Base-by-base conservation (phyloP, 1,140 invertebrate genomes). In the Eciton burchellii region DNA sequence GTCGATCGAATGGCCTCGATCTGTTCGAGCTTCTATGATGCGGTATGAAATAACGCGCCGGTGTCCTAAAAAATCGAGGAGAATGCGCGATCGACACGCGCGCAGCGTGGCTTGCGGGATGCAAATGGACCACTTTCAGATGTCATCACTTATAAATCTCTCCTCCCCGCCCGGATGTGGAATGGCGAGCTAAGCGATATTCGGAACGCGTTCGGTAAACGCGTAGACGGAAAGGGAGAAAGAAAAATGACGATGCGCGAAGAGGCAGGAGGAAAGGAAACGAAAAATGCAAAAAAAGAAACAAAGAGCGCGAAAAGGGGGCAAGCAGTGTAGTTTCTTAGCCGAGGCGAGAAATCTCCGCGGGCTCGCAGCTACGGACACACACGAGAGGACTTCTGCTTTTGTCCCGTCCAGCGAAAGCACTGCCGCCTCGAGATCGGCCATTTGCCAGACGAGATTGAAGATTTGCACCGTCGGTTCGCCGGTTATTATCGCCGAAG, bases 371-470 rank as follows among this genome's bases (percentile, higher is more conserved):
- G 65, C 54, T 62, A 49, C 14, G 66, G 52, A 82, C 73, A 63
- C 62, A 29, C 62, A 72, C 56, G 21, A 26, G 52, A 60, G 24
- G 24, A 26, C 70, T 79, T 81, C 59, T 84, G 81, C 86, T 84
- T 84, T 87, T 82, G 82, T 88, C 49, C 49, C 71, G 72, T 57
- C 72, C 81, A 73, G 70, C 77, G 63, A 83, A 49, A 68, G 71
- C 43, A 87, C 63, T 62, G 81, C 47, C 47, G 24, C 19, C 47
- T 71, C 70, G 57, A 84, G 87, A 89, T 89, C 88, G 88, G 87
- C 87, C 87, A 88, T 88, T 88, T 88, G 87, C 87, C 86, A 88
- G 82, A 88, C 87, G 87, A 88, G 84, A 88, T 88, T 82, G 87
- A 85, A 86, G 84, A 88, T 88, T 88, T 81, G 84, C 81, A 70